A percentile compares a stretch with the other conserved stretches of the same genome.
Conservation (phyloP, 2,888 invertebrate genomes). For the Synanthedon andrenaeformis region DNA sequence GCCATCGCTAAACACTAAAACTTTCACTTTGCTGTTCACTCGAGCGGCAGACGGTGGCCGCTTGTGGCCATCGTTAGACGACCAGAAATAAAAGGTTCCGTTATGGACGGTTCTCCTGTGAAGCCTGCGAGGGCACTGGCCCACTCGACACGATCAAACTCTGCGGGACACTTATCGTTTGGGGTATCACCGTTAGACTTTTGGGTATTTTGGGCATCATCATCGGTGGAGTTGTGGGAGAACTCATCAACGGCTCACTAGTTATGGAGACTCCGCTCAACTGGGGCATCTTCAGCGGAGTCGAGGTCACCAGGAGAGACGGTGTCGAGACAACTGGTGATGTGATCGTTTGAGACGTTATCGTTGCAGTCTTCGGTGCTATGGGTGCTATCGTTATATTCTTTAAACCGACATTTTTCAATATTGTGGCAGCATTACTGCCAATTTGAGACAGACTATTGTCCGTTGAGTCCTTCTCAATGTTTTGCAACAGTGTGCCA, state of each 20-base stretch:
- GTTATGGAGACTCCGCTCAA: slow-evolving; percentile 43
- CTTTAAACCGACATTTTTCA: slow-evolving; percentile 60
- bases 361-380: slow-evolving; percentile 46
- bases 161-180: slow-evolving; percentile 33
- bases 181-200: slow-evolving; percentile 84
- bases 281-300: slow-evolving; percentile 42
- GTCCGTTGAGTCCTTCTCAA: slow-evolving; percentile 29
- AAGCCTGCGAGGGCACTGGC: slow-evolving; percentile 11
- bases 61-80: slow-evolving; percentile 29
- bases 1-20: slow-evolving; percentile 13
- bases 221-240: slow-evolving; percentile 40
- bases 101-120: slow-evolving; percentile 39
- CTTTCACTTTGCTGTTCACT: slow-evolving; percentile 8
- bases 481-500: slow-evolving; percentile 42
- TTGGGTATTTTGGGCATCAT: slow-evolving; percentile 84
- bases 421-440: slow-evolving; percentile 49
- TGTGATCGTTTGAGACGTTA: slow-evolving; percentile 38
- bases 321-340: slow-evolving; percentile 33
- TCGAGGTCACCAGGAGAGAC: slow-evolving; percentile 32
- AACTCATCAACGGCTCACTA: slow-evolving; percentile 31
- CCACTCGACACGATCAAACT: slow-evolving; percentile 12
- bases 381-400: slow-evolving; percentile 65
- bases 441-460: slow-evolving; percentile 32
- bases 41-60: slow-evolving; percentile 5
- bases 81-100: slow-evolving; percentile 47